phyloP scores from a whole-genome alignment of 2,113 vertebrate genomes.

The Pterophyllum scalare region DNA sequence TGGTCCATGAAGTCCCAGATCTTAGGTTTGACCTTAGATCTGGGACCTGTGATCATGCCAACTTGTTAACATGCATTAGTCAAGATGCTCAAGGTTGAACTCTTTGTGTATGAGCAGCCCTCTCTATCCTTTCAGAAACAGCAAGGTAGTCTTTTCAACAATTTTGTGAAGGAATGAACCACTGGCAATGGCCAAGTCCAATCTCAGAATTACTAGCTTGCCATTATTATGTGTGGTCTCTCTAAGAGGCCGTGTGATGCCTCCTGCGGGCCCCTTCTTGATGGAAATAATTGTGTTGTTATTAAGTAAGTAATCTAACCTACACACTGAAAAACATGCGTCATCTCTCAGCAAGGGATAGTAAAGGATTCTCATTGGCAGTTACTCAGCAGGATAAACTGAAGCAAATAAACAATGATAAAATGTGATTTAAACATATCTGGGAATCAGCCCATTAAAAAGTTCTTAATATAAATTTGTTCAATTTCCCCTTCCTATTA shows the following conservation, averaged over 20 bases:
- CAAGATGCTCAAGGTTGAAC: neutral
- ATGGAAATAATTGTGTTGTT: neutral
- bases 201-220: neutral
- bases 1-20: too few relatives aligned
- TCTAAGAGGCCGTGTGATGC: neutral
- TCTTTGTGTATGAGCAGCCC: neutral
- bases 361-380: neutral
- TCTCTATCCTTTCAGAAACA: neutral
- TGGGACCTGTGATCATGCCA: neutral
- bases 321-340: neutral
- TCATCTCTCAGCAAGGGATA: neutral
- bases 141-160: neutral
- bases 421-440: neutral
- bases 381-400: neutral
- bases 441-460: neutral
- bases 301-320: neutral
- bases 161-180: neutral
- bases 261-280: neutral
- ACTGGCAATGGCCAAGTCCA: neutral
- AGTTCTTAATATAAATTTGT: neutral
- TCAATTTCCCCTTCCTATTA: neutral
- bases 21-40: neutral
- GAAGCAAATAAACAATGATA: neutral
- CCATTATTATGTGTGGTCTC: neutral
- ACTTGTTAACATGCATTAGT: neutral